Evolutionary conservation across 2,888 invertebrate genomes (phyloP), one percentile per base, ranked within the genome.

Genomic region (Macrosoma leucophasiata): DNA sequence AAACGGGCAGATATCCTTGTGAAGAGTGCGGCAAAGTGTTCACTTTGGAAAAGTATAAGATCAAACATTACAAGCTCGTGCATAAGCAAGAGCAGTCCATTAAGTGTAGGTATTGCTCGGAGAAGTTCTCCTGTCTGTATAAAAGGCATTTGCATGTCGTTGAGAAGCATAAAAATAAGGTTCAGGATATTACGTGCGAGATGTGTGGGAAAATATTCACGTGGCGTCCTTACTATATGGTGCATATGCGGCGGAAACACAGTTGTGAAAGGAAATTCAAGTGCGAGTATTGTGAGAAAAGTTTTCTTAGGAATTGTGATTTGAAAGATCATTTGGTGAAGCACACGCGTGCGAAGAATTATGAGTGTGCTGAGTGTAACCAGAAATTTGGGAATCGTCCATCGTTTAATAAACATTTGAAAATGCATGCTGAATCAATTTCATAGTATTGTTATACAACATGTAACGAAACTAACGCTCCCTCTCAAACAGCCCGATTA

Each of bases 1-100:
- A 65, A 3, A 58, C 58, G 0, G 85, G 77, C 0, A 66, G 59
- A 2, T 78, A 54, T 36, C 64, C 65, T 0, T 87, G 87, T 37
- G 56, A 63, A 0, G 46, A 57, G 0, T 87, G 87, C 42, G 53
- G 64, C 0, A 86, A 85, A 46, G 65, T 75, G 0, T 87, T 86
- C 36, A 55, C 64, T 0, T 36, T 78, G 8, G 52, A 60, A 0
- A 60, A 62, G 12, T 73, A 76, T 15, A 57, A 47, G 13, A 48
- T 42, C 1, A 75, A 70, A 18, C 81, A 81, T 13, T 38, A 48
- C 1, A 52, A 57, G 0, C 15, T 54, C 0, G 59, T 68, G 0
- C 81, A 79, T n/a, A 41, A 50, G 1, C 50, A 54, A 2, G 15
- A 39, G 0, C 12, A 36, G 0, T 51, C n/a, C n/a, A n/a, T n/a